Evolutionary conservation across 2,797 vertebrate species (phyloP).

Genomic region (Halcyon leucocephala): DNA sequence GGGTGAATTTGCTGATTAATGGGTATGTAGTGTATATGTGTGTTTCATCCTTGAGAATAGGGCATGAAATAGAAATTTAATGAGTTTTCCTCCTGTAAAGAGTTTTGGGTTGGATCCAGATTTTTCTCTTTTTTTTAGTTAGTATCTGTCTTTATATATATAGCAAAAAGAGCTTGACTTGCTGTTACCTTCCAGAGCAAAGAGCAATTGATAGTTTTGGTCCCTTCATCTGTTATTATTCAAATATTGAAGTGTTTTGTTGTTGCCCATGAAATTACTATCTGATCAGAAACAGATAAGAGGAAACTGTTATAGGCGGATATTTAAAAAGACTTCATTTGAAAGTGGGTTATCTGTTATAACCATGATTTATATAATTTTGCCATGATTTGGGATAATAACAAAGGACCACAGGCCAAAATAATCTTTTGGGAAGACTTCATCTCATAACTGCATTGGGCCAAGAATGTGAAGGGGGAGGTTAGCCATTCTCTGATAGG

Average conservation of each 20-base stretch:
- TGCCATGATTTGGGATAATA: background rate
- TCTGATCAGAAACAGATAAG: background rate
- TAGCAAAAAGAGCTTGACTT: background rate
- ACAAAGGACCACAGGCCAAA: background rate
- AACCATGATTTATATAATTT: background rate
- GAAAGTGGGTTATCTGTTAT: background rate
- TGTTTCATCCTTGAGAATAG: background rate
- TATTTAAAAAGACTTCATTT: background rate
- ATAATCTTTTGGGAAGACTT: background rate
- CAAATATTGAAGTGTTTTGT: background rate
- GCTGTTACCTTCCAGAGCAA: background rate
- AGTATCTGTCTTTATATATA: background rate
- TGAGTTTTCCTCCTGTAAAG: background rate
- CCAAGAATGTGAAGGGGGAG: background rate
- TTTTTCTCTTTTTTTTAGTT: background rate
- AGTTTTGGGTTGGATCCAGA: background rate
- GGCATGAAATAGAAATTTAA: background rate
- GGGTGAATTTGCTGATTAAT: background rate
- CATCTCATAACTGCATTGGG: background rate
- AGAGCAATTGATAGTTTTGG: background rate
- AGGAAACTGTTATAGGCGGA: background rate
- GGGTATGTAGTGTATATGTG: background rate
- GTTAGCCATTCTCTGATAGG: background rate
- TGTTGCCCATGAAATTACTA: background rate
- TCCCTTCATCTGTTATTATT: background rate